Conservation (phyloP, 2,888 invertebrate genomes). For the Neocrepidodera transversa region DNA sequence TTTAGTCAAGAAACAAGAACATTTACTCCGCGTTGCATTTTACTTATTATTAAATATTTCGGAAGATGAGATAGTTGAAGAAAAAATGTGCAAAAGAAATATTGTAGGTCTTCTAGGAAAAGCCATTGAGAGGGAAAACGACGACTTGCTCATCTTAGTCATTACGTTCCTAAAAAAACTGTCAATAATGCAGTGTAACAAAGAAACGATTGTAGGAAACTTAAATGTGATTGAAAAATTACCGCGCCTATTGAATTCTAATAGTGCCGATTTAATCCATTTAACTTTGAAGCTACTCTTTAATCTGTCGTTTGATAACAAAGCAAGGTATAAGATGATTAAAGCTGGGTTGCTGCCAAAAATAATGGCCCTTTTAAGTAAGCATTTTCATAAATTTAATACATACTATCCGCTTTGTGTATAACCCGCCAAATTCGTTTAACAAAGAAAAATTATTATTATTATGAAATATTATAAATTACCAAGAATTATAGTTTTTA, state of each 20-base stretch:
- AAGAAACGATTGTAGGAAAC: slow-evolving; percentile 83
- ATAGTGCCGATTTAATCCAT: slow-evolving; percentile 72
- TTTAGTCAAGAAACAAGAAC: slow-evolving; percentile 93
- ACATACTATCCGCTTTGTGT: too few species aligned
- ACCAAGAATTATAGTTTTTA: too few species aligned
- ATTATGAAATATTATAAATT: too few species aligned
- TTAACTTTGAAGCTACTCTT: slow-evolving; percentile 87
- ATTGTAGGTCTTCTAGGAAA: slow-evolving; percentile 87
- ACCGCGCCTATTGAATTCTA: slow-evolving; percentile 76
- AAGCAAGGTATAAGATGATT: slow-evolving; percentile 87
- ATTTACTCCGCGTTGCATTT: slow-evolving; percentile 87
- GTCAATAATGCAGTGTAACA: slow-evolving; percentile 93
- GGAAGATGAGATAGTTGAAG: slow-evolving; percentile 93
- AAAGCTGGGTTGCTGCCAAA: slow-evolving; percentile 88
- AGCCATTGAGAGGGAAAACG: slow-evolving; percentile 88
- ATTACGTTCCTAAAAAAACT: slow-evolving; percentile 95
- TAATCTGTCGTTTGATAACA: slow-evolving; percentile 94
- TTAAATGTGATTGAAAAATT: slow-evolving; percentile 83
- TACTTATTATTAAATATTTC: slow-evolving; percentile 94
- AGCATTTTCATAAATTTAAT: slow-evolving; percentile 52
- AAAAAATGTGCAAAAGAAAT: slow-evolving; percentile 96
- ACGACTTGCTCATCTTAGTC: slow-evolving; percentile 87
- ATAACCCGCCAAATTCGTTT: too few species aligned
- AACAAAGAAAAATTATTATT: too few species aligned
- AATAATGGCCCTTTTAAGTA: slow-evolving; percentile 86